Evolutionary conservation across 2,113 vertebrate genomes (phyloP), one percentile per base, ranked within the genome.

Genomic region (Stictonetta naevosa): DNA sequence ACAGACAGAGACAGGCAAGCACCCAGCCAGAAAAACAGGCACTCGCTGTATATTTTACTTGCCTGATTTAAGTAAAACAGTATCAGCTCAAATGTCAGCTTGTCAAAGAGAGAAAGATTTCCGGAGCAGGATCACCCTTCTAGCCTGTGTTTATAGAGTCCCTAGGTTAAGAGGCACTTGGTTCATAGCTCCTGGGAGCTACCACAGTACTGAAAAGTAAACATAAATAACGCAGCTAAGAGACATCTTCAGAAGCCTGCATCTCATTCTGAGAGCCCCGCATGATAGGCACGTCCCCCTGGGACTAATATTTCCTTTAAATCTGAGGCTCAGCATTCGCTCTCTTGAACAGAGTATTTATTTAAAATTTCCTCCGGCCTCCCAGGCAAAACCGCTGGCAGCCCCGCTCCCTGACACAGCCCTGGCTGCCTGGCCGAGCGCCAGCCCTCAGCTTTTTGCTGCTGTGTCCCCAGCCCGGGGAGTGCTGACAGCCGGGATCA

Each of bases 151-250:
- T 96, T 97, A 88, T 85, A 83, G 75, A 96, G 79, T 93, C 93
- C 68, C 64, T 71, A 46, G 91, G 89, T 96, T 95, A 93, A 96
- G 91, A 96, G 90, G 52, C 90, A 82, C 93, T 97, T 92, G 83
- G 89, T 88, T 89, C 83, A 73, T 42, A 92, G 81, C 95, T 96
- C 81, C 93, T 92, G 93, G 74, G 83, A 95, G 66, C 91, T 95
- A 92, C 89, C 84, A 78, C 72, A 93, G 79, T 23, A 74, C 56
- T 75, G 85, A 80, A 97, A 97, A 93, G 90, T 75, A 96, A 95
- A 95, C 78, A 92, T 73, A 93, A 96, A 94, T 90, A 95, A 90
- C 81, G 52, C 69, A 34, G 91, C 88, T 86, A 83, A 93, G 46
- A 83, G 79, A 93, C 53, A 81, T 75, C 85, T 95, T 92, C 90